Conservation (phyloP, 2,797 vertebrate species). For the Clamator glandarius region DNA sequence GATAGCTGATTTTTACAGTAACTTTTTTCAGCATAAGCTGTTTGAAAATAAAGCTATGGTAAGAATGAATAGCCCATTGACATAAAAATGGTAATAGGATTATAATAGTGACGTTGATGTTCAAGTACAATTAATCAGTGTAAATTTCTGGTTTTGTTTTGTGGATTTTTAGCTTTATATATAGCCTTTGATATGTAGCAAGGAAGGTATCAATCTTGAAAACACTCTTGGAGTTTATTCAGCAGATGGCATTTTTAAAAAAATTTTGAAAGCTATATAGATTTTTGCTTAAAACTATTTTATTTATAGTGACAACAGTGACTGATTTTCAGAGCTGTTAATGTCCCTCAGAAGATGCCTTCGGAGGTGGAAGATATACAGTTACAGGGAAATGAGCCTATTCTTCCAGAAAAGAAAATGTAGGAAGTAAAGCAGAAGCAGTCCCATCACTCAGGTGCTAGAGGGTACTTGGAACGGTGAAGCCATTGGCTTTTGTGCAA, state of each 20-base stretch:
- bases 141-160: not conserved
- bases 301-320: not conserved
- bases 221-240: not conserved
- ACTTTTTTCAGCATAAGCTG: not conserved
- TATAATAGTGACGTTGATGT: not conserved
- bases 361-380: not conserved
- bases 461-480: not conserved
- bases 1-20: not conserved
- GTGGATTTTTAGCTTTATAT: not conserved
- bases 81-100: not conserved
- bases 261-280: not conserved
- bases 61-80: not conserved
- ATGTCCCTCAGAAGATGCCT: not conserved
- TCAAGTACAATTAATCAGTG: not conserved
- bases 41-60: not conserved
- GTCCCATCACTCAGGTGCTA: not conserved
- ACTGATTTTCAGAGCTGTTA: not conserved
- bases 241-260: not conserved
- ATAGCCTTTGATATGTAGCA: not conserved
- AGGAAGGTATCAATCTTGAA: not conserved
- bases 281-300: not conserved
- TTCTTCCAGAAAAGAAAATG: not conserved
- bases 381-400: not conserved
- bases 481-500: not conserved
- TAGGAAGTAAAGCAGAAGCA: not conserved